These are phyloP conservation scores for Electrophaes corylata DNA, from an alignment of 2,888 invertebrate genomes.

Conservation along the genomic window DNA sequence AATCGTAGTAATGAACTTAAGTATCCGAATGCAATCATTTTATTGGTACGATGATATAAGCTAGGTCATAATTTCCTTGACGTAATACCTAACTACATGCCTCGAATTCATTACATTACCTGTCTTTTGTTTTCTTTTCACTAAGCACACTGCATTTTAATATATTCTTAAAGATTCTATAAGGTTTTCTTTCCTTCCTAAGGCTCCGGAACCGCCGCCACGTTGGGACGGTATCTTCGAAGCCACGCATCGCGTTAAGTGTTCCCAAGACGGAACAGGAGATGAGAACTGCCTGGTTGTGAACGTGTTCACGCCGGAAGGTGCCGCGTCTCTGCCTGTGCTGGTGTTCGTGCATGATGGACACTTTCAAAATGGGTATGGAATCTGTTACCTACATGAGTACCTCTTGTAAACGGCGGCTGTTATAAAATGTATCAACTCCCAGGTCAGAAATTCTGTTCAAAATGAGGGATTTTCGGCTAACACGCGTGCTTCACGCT, in stretches of 20 bases:
- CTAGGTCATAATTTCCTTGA: too few species aligned
- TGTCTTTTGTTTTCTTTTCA: too few species aligned
- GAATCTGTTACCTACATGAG: not conserved
- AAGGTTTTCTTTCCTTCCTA: slow-evolving; percentile 5
- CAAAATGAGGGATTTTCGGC: not conserved
- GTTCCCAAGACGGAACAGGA: slow-evolving; percentile 62
- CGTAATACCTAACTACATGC: too few species aligned
- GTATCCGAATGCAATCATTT: not conserved
- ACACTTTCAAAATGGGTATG: slow-evolving; percentile 67
- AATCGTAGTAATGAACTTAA: not conserved
- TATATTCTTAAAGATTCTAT: too few species aligned
- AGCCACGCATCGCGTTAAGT: slow-evolving; percentile 67
- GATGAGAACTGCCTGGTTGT: slow-evolving; percentile 75
- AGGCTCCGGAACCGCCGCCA: slow-evolving; percentile 64
- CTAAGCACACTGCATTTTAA: too few species aligned
- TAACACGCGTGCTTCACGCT: not conserved
- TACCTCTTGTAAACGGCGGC: too few species aligned
- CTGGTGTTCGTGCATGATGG: slow-evolving; percentile 77
- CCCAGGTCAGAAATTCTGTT: too few species aligned
- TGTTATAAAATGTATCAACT: too few species aligned
- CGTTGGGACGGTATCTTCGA: slow-evolving; percentile 75
- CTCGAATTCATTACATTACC: too few species aligned
- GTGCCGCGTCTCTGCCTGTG: slow-evolving; percentile 54
- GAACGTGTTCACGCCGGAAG: slow-evolving; percentile 69
- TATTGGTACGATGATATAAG: not conserved